Percentiles rank a stretch among this genome's conserved stretches.
phyloP scores from a whole-genome alignment of 2,888 invertebrate genomes.

The Pandemis heparana region DNA sequence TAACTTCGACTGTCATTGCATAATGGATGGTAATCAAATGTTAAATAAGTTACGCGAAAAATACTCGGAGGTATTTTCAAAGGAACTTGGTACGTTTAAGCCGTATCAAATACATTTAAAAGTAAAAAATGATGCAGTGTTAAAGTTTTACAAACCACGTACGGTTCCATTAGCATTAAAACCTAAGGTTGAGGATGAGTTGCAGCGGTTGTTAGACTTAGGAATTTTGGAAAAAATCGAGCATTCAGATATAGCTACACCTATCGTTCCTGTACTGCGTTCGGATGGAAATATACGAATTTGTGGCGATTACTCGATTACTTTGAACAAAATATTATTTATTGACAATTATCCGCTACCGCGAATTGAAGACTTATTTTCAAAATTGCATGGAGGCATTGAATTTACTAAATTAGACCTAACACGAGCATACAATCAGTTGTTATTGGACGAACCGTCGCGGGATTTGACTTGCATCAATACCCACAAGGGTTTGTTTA shows the following conservation, averaged over 20 bases:
- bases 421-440: constrained; percentile 29
- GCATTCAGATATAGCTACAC: constrained; percentile 39
- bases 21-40: neutral
- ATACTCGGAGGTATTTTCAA: constrained; percentile 35
- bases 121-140: constrained; percentile 30
- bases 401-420: constrained; percentile 31
- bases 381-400: constrained; percentile 28
- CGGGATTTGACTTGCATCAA: constrained; percentile 22
- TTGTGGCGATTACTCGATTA: constrained; percentile 44
- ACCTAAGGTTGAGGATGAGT: constrained; percentile 42
- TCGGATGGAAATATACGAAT: constrained; percentile 40
- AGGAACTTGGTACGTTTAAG: constrained; percentile 42
- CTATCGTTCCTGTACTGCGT: constrained; percentile 43
- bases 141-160: constrained; percentile 43
- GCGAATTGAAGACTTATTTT: constrained; percentile 44
- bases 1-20: constrained; percentile 28
- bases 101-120: constrained; percentile 40
- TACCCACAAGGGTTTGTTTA: constrained; percentile 20
- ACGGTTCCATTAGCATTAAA: constrained; percentile 43
- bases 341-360: constrained; percentile 48
- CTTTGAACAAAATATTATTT: constrained; percentile 36
- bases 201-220: constrained; percentile 39
- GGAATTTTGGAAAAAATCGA: constrained; percentile 43
- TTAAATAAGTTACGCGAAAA: constrained; percentile 4
- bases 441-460: constrained; percentile 26